These are phyloP conservation scores for Drosophila mayaguana DNA, from an alignment of 2,888 invertebrate species.

Conservation along the genomic window DNA sequence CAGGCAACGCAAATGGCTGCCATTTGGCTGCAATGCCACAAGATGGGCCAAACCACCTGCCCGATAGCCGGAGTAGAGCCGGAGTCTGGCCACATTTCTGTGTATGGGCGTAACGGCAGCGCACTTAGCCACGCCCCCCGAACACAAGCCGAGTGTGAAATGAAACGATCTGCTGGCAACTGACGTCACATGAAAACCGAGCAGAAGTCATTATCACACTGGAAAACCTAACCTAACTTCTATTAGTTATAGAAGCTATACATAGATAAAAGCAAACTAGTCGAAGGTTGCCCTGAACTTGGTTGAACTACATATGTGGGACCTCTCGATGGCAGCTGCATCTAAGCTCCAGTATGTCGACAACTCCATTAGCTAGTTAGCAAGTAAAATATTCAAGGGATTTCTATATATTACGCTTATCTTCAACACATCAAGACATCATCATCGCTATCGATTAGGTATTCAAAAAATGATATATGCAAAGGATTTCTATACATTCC, in stretches of 20 bases:
- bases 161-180: slow-evolving; percentile 36
- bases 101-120: slow-evolving; percentile 7
- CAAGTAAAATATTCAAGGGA: not conserved
- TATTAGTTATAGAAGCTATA: not conserved
- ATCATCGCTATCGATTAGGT: not conserved
- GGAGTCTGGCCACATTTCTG: not conserved
- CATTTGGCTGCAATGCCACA: slow-evolving; percentile 29
- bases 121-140: slow-evolving; percentile 38
- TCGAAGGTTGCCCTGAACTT: not conserved
- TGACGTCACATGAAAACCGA: not conserved
- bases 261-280: not conserved
- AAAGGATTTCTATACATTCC: not conserved
- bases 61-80: not conserved
- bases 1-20: slow-evolving; percentile 36
- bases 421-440: not conserved
- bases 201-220: not conserved
- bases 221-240: not conserved
- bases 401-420: not conserved
- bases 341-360: too few species aligned
- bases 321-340: not conserved
- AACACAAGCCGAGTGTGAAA: slow-evolving; percentile 47
- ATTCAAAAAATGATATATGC: not conserved
- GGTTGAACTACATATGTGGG: too few species aligned
- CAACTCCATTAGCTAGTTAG: not conserved
- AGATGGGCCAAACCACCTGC: slow-evolving; percentile 25